phyloP scores from a whole-genome alignment of 2,797 vertebrate genomes.

The Dallia pectoralis region DNA sequence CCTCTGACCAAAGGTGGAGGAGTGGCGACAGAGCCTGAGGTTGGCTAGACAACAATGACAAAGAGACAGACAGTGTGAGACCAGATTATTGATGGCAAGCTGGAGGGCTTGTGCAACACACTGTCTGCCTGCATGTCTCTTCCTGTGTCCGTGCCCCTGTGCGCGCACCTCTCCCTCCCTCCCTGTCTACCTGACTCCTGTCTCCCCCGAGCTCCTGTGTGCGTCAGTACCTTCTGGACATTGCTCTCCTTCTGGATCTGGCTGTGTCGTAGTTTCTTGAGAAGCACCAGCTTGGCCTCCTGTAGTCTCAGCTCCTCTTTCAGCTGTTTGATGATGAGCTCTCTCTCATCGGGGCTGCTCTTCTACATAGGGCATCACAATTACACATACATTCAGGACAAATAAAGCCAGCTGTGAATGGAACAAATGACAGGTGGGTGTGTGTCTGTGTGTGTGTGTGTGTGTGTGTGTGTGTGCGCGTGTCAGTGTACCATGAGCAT shows the following conservation, averaged over 20 bases:
- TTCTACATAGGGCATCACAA: slow-evolving; percentile 69
- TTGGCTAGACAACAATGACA: slow-evolving; percentile 63
- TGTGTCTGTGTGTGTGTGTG: not conserved
- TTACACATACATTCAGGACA: not conserved
- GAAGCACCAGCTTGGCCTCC: slow-evolving; percentile 93
- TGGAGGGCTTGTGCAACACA: not conserved
- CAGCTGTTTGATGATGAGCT: slow-evolving; percentile 89
- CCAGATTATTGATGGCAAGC: not conserved
- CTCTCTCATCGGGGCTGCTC: slow-evolving; percentile 89
- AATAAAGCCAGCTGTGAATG: not conserved
- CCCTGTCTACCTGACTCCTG: not conserved
- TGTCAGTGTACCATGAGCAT: slow-evolving; percentile 84
- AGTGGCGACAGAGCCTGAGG: slow-evolving; percentile 79
- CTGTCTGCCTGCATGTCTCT: not conserved
- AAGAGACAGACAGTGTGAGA: not conserved
- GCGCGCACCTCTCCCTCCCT: no score
- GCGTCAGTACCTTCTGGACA: slow-evolving; percentile 81
- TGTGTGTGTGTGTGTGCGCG: not conserved
- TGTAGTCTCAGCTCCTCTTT: slow-evolving; percentile 94
- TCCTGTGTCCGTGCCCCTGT: not conserved
- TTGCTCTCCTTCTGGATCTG: slow-evolving; percentile 94
- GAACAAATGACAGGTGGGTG: not conserved
- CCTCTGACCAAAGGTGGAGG: slow-evolving; percentile 92
- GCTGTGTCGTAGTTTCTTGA: slow-evolving; percentile 97
- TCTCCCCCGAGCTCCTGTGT: not conserved